Conservation (phyloP, 2,888 invertebrate species). For the Nymphalis c-album region DNA sequence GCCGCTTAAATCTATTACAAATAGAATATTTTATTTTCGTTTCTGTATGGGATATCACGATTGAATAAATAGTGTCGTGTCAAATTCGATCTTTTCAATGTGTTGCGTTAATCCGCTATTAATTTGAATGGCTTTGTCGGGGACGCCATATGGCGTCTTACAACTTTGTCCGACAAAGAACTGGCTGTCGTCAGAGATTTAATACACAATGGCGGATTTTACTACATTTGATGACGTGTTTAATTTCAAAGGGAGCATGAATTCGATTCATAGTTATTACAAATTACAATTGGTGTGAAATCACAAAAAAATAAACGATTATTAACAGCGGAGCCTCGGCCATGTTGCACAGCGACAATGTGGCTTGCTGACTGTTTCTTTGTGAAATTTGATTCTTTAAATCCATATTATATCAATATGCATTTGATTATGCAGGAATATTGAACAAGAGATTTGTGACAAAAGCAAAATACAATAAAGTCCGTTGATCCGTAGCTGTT, state of each 20-base stretch:
- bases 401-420: conserved; percentile 30
- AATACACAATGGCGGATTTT: conserved; percentile 63
- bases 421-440: conserved; percentile 5
- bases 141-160: conserved; percentile 73
- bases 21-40: conserved; percentile 41
- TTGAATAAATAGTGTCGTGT: conserved; percentile 38
- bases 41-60: conserved; percentile 30
- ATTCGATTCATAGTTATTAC: conserved; percentile 48
- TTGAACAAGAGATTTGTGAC: not conserved
- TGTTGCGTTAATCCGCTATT: conserved; percentile 62
- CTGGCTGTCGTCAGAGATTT: conserved; percentile 52
- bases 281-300: conserved; percentile 59
- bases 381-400: conserved; percentile 39
- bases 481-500: conserved; percentile 4
- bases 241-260: conserved; percentile 59
- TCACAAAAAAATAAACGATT: conserved; percentile 55
- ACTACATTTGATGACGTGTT: conserved; percentile 64
- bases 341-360: conserved; percentile 45
- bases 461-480: conserved; percentile 1
- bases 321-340: conserved; percentile 44
- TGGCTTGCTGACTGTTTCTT: conserved; percentile 42
- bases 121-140: conserved; percentile 51
- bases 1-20: conserved; percentile 61
- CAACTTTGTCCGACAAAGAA: conserved; percentile 52
- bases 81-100: conserved; percentile 62